Conservation (phyloP, 2,113 vertebrate species). For the Pimephales promelas region DNA sequence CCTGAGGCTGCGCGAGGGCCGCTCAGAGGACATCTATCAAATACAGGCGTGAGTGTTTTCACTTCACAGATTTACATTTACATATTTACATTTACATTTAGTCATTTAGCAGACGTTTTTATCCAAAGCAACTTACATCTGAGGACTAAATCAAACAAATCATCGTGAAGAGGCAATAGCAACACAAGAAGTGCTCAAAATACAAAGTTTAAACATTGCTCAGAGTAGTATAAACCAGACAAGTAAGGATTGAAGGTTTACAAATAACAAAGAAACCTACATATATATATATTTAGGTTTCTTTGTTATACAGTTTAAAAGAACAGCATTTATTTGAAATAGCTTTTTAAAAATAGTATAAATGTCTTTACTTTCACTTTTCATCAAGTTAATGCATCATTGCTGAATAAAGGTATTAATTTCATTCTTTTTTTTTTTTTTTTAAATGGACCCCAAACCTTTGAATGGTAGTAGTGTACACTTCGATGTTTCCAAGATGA, state of each 20-base stretch:
- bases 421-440: no score
- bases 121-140: no score
- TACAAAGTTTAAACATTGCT: no score
- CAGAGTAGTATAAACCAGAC: no score
- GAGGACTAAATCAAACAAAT: no score
- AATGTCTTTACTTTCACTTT: background rate
- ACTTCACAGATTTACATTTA: background rate
- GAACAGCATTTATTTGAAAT: background rate
- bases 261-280: no score
- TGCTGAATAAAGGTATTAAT: background rate
- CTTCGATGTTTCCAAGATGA: background rate
- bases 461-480: background rate
- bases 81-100: no score
- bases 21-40: constrained; percentile 92
- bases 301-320: background rate
- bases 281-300: no score
- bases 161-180: no score
- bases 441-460: background rate
- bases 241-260: no score
- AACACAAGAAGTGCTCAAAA: no score
- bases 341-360: background rate
- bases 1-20: constrained; percentile 88
- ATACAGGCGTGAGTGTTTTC: constrained; percentile 85
- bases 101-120: no score
- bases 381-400: background rate